Evolutionary conservation across 2,888 invertebrate species (phyloP).

Genomic region (Aporophyla lueneburgensis): DNA sequence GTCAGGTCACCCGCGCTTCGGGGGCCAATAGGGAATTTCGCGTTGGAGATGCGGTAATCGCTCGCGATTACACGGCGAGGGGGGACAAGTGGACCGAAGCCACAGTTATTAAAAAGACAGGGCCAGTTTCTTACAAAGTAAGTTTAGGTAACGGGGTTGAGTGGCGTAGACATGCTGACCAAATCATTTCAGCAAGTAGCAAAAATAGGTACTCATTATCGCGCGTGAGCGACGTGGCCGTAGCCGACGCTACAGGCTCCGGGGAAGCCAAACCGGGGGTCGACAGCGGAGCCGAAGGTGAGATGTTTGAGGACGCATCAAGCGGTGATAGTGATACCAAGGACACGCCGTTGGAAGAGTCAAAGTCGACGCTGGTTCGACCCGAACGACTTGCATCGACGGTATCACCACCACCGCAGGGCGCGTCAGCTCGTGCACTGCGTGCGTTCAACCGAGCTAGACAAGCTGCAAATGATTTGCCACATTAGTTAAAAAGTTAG

Average conservation of each 20-base stretch:
- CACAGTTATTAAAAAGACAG: neutral
- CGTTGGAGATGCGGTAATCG: neutral
- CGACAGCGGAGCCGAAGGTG: neutral
- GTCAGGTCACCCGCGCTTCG: neutral
- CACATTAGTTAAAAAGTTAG: neutral
- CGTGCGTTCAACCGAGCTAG: no score
- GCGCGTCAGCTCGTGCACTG: no score
- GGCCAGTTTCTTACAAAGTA: neutral
- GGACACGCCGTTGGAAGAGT: neutral
- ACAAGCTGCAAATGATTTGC: neutral
- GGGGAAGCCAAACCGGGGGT: neutral
- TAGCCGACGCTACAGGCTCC: neutral
- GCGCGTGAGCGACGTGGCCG: neutral
- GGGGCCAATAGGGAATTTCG: neutral
- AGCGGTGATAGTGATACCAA: neutral
- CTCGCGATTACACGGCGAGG: constrained; percentile 1
- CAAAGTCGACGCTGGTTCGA: neutral
- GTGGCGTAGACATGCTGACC: neutral
- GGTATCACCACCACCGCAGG: no score
- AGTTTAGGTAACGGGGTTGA: neutral
- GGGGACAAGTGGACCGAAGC: constrained; percentile 8
- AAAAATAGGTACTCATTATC: constrained; percentile 1
- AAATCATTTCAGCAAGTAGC: neutral
- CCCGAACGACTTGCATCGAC: neutral
- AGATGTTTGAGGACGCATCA: neutral